A percentile compares a stretch with the other conserved stretches of the same genome.
phyloP scores from a whole-genome alignment of 2,888 invertebrate species.

The Frankliniella intonsa region DNA sequence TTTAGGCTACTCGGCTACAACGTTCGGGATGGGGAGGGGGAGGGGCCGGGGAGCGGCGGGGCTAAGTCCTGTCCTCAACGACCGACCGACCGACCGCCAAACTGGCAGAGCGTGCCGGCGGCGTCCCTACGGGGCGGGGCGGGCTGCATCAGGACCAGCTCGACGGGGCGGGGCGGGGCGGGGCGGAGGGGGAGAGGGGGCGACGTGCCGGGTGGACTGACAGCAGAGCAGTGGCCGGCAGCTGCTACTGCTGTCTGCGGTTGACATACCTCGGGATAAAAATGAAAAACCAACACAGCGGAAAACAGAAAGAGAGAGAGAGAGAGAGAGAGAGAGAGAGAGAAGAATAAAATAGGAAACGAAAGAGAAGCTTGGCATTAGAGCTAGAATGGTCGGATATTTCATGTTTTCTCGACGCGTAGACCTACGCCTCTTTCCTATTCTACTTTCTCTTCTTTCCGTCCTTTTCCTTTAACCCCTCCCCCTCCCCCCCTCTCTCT shows the following conservation, averaged over 20 bases:
- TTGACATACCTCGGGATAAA: not conserved
- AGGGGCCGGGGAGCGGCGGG: too few relatives aligned
- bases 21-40: too few relatives aligned
- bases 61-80: too few relatives aligned
- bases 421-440: not conserved
- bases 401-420: not conserved
- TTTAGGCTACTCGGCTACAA: too few relatives aligned
- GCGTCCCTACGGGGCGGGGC: too few relatives aligned
- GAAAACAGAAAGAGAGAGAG: too few relatives aligned
- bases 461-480: not conserved
- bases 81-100: too few relatives aligned
- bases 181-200: not conserved
- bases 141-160: too few relatives aligned
- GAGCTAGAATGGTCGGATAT: conserved; percentile 6
- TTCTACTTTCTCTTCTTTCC: not conserved
- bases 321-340: not conserved
- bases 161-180: not conserved
- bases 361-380: not conserved
- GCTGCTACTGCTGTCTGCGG: not conserved
- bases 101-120: too few relatives aligned
- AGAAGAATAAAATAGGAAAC: not conserved
- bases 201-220: not conserved
- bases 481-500: conserved; percentile 11
- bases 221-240: not conserved
- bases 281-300: not conserved